A percentile compares a stretch with the other conserved stretches of the same genome.
Conservation (phyloP, 2,888 invertebrate species). For the Trissoscelio sp. region DNA sequence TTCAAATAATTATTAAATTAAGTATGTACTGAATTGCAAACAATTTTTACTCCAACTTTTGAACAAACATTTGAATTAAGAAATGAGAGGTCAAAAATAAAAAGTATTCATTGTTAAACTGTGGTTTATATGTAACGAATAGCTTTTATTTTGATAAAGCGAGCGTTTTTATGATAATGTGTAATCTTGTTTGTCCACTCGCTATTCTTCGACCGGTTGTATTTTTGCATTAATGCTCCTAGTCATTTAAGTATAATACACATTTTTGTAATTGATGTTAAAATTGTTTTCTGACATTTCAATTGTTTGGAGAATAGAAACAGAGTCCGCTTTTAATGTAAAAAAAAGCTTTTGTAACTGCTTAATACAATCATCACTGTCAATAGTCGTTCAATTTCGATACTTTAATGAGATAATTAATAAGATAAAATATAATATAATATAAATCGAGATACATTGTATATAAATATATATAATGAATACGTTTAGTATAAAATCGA, state of each 20-base stretch:
- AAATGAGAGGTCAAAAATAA: not conserved
- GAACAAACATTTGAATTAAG: not conserved
- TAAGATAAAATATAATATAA: no score
- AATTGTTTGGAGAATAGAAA: no score
- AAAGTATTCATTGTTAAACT: not conserved
- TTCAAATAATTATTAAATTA: no score
- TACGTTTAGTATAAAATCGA: not conserved
- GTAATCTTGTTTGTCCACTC: not conserved
- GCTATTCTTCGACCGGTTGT: slow-evolving; percentile 14
- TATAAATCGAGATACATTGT: not conserved
- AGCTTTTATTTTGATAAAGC: slow-evolving; percentile 1
- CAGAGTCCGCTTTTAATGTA: no score
- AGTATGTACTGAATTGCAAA: no score
- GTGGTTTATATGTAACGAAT: not conserved
- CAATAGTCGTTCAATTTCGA: no score
- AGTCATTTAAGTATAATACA: no score
- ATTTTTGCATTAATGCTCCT: not conserved
- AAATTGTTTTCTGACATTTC: no score
- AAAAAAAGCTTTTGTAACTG: no score
- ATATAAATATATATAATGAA: slow-evolving; percentile 1
- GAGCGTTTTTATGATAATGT: not conserved
- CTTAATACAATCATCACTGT: no score
- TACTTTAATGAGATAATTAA: no score
- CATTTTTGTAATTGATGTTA: no score
- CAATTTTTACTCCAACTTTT: not conserved